Evolutionary conservation across 2,113 vertebrate genomes (phyloP), one percentile per base, ranked within the genome.

Genomic region (Illadopsis cleaveri): DNA sequence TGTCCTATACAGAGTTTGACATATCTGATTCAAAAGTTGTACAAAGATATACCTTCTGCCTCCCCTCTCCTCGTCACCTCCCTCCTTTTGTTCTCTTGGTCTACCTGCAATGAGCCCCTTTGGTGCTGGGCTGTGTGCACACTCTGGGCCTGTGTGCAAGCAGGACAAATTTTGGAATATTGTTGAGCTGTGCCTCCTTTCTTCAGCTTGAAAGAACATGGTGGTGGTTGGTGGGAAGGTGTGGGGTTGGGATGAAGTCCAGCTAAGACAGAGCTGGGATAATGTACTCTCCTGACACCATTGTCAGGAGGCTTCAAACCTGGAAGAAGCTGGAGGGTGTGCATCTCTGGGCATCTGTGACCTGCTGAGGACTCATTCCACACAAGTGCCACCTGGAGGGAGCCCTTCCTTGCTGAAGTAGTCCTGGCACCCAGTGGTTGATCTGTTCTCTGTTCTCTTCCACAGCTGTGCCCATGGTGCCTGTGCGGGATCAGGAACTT

Each of bases 401-500:
- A 76, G 9, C 9, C 18, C 4, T 33, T 73, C 14, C 38, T 45
- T 44, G 48, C 60, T 91, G 66, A 44, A 61, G 42, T 15, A 73
- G 5, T 11, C 19, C 17, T 35, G 60, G 31, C n/a, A 38, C 23
- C 30, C 4, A 0, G 20, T 42, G 33, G 27, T 21, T 88, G 82
- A 89, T 73, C 35, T 12, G 15, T 33, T 77, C 62, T 86, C 42
- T 97, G 23, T 70, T 93, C 48, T 97, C 30, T 5, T 54, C 81
- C 15, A 3, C 69, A 98, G 98, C 88, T 98, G 98, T 61, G 51
- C 81, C 80, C 94, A 90, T 0, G 60, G 20, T 51, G 57, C 89
- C 68, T 97, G 97, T 19, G 40, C 11, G 25, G 94, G 97, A 37
- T 90, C 33, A 0, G 92, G 85, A 93, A 98, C 97, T 90, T 99